Evolutionary conservation across 2,888 invertebrate genomes (phyloP).

Genomic region (Himalopsyche tibetana): DNA sequence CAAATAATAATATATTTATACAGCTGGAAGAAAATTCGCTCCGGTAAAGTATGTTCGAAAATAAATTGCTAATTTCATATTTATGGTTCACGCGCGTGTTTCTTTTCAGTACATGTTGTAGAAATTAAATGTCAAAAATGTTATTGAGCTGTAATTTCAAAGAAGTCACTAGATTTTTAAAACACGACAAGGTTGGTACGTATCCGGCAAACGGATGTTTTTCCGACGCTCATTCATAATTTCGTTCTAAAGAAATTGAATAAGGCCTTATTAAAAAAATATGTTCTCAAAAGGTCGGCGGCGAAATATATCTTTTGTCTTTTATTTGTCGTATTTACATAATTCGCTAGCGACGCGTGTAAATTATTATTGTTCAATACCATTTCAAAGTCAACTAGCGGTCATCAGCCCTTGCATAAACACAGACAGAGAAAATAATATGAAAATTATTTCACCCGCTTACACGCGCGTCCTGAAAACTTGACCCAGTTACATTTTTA

Average conservation of each 20-base stretch:
- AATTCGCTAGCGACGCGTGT: constrained; percentile 48
- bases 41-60: no score
- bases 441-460: constrained; percentile 9
- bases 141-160: neutral
- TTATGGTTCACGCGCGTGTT: no score
- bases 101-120: no score
- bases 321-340: constrained; percentile 56
- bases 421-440: neutral
- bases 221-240: neutral
- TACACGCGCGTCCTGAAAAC: constrained; percentile 49
- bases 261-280: no score
- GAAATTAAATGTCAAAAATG: no score
- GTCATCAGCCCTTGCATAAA: constrained; percentile 11
- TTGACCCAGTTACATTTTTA: constrained; percentile 52
- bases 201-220: neutral
- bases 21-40: no score
- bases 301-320: neutral
- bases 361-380: neutral
- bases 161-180: neutral
- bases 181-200: neutral
- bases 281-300: no score
- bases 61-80: no score
- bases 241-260: neutral
- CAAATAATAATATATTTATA: no score
- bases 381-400: constrained; percentile 24